Evolutionary conservation across 2,113 vertebrate species (phyloP).

Genomic region (Bombycilla garrulus): DNA sequence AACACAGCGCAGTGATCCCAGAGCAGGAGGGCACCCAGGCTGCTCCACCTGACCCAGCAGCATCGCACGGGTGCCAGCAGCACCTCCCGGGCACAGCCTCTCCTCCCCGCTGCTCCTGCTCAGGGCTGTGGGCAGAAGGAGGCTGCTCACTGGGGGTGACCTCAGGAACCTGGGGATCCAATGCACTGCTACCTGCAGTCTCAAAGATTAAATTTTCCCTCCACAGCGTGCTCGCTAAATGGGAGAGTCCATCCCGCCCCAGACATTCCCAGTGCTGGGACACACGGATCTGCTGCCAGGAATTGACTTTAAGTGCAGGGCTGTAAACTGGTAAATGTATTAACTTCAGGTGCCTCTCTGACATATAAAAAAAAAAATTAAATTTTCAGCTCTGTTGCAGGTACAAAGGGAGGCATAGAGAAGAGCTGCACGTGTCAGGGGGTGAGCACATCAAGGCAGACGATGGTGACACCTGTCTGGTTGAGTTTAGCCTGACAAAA

Average conservation of each 20-base stretch:
- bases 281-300: not conserved
- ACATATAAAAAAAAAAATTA: not conserved
- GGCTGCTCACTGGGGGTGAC: not conserved
- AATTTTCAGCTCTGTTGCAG: not conserved
- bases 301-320: not conserved
- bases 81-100: not conserved
- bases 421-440: slow-evolving; percentile 45
- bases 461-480: slow-evolving; percentile 78
- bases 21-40: not conserved
- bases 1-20: not conserved
- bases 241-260: not conserved
- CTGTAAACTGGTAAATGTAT: slow-evolving; percentile 19
- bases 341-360: slow-evolving; percentile 1
- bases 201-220: slow-evolving; percentile 22
- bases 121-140: not conserved
- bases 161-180: not conserved
- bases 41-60: rapidly evolving
- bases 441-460: slow-evolving; percentile 46
- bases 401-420: not conserved
- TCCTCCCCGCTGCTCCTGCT: not conserved
- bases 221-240: not conserved
- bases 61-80: rapidly evolving
- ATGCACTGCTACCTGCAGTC: not conserved
- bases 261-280: not conserved
- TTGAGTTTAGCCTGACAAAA: slow-evolving; percentile 78